Evolutionary conservation across 2,888 invertebrate species (phyloP).

Genomic region (Poecilobothrus nobilitatus): DNA sequence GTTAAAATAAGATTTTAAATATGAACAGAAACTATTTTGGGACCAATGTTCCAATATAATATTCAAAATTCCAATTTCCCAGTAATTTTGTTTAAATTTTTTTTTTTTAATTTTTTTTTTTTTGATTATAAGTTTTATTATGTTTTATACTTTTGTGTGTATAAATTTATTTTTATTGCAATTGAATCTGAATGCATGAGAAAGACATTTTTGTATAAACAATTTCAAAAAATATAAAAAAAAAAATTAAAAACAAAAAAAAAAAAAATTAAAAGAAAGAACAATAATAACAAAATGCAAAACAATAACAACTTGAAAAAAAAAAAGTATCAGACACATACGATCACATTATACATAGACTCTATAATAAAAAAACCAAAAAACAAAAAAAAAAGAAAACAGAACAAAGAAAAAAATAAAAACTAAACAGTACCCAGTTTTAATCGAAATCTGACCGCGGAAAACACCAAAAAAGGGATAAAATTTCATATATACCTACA

Average conservation of each 20-base stretch:
- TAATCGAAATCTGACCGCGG: constrained; percentile 6
- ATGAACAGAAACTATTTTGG: not conserved
- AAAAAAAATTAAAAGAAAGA: too few relatives aligned
- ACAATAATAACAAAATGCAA: too few relatives aligned
- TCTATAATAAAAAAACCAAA: not conserved
- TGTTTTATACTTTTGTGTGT: constrained; percentile 3
- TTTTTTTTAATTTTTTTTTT: not conserved
- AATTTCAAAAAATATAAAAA: not conserved
- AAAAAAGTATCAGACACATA: not conserved
- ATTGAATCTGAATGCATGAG: constrained; percentile 1
- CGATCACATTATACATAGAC: not conserved
- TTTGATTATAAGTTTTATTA: constrained; percentile 4
- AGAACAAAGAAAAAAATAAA: not conserved
- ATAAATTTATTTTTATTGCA: constrained; percentile 6
- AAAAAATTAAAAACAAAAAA: not conserved
- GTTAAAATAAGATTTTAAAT: too few relatives aligned
- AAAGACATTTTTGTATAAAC: constrained; percentile 6
- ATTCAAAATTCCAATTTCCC: not conserved
- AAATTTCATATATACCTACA: not conserved
- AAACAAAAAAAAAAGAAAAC: not conserved
- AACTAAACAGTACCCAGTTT: not conserved
- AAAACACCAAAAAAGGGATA: constrained; percentile 6
- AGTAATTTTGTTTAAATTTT: not conserved
- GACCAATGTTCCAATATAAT: not conserved
- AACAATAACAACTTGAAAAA: not conserved